These are phyloP conservation scores for Lasaia peninsularis DNA, from an alignment of 1,140 invertebrate genomes.

Conservation along the genomic window DNA sequence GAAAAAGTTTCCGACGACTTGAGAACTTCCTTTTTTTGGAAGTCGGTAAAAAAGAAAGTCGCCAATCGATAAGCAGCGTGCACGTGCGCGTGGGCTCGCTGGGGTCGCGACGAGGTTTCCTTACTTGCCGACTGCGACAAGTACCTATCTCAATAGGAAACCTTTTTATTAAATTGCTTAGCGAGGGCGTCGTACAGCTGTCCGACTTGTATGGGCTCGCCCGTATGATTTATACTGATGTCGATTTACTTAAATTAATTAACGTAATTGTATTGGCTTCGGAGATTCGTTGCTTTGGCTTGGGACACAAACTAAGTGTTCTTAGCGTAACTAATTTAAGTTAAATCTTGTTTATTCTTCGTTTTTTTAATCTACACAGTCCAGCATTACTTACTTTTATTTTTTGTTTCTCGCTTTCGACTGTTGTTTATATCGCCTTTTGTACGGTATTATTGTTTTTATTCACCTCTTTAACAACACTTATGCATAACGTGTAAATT, in stretches of 20 bases:
- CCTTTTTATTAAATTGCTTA: slow-evolving; percentile 68
- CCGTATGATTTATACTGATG: slow-evolving; percentile 51
- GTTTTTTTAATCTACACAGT: too few species aligned
- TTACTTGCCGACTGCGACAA: slow-evolving; percentile 18
- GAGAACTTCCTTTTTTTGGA: too few species aligned
- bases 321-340: too few species aligned
- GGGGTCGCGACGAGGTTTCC: slow-evolving; percentile 20
- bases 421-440: too few species aligned
- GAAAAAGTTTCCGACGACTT: too few species aligned
- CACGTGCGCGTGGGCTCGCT: slow-evolving; percentile 35
- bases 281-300: neutral
- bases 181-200: slow-evolving; percentile 50
- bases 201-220: slow-evolving; percentile 59
- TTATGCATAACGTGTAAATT: too few species aligned
- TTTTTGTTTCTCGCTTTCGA: too few species aligned
- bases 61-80: slow-evolving; percentile 38
- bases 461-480: too few species aligned
- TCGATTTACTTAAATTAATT: slow-evolving; percentile 56
- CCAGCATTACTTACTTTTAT: too few species aligned
- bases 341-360: too few species aligned
- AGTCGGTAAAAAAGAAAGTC: slow-evolving; percentile 16
- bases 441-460: too few species aligned
- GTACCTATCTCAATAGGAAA: slow-evolving; percentile 45
- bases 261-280: slow-evolving; percentile 41
- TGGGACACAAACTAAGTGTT: slow-evolving; percentile 15